Percentiles rank a stretch among this genome's conserved stretches.
phyloP scores from a whole-genome alignment of 2,888 invertebrate species.

The Dryococelus australis region DNA sequence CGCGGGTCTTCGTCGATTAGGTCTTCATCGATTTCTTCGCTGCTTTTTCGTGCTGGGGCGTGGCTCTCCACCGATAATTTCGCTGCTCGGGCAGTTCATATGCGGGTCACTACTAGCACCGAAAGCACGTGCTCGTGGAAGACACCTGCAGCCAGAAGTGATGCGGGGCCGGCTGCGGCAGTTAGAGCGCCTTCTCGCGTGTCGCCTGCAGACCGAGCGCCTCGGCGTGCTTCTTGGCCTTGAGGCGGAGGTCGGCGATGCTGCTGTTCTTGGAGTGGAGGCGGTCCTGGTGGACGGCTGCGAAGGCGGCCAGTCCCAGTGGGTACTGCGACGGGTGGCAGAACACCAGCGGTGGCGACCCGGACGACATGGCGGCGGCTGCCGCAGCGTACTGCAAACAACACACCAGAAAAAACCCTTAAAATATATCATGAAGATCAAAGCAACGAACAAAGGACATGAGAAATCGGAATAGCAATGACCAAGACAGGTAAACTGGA shows the following conservation, averaged over 20 bases:
- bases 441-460: no score
- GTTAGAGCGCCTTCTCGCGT: conserved; percentile 46
- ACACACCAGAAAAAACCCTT: neutral
- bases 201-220: conserved; percentile 67
- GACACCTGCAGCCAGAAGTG: neutral
- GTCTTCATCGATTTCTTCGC: no score
- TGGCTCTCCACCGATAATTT: no score
- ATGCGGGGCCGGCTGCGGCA: neutral
- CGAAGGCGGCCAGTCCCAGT: conserved; percentile 80
- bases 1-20: no score
- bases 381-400: conserved; percentile 68
- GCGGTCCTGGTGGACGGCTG: conserved; percentile 69
- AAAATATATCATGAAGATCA: no score
- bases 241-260: conserved; percentile 91
- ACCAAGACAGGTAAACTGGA: no score
- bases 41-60: no score
- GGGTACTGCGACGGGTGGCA: conserved; percentile 74
- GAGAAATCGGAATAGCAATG: no score
- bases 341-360: conserved; percentile 61
- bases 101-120: neutral
- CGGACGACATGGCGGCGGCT: conserved; percentile 65
- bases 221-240: conserved; percentile 92
- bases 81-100: neutral
- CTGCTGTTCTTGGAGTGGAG: conserved; percentile 81
- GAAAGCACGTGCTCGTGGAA: neutral